A percentile compares a stretch with the other conserved stretches of the same genome.
Conservation (phyloP, 2,888 invertebrate species). For the Axea sp. region DNA sequence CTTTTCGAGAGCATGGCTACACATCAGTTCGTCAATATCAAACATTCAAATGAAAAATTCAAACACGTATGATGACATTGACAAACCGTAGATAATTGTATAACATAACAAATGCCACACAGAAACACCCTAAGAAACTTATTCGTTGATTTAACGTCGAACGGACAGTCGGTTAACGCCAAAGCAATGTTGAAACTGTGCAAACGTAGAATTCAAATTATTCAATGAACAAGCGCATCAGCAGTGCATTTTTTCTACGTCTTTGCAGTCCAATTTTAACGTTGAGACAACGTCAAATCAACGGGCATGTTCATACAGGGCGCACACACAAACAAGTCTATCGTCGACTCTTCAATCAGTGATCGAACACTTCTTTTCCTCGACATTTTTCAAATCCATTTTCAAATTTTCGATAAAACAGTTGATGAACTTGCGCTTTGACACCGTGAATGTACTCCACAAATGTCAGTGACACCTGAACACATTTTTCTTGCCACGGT, state of each 20-base stretch:
- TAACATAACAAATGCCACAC: conserved; percentile 4
- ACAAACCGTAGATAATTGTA: conserved; percentile 2
- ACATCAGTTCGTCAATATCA: conserved; percentile 25
- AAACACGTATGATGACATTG: not conserved
- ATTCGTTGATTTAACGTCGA: too few species aligned
- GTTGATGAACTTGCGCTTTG: not conserved
- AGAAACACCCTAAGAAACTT: too few species aligned
- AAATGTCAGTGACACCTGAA: conserved; percentile 63
- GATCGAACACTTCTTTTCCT: conserved; percentile 34
- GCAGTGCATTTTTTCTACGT: too few species aligned
- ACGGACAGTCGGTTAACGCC: too few species aligned
- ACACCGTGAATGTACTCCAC: conserved; percentile 66
- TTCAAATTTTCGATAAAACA: not conserved
- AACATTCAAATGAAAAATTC: not conserved
- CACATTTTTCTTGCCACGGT: conserved; percentile 69
- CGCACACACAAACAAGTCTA: conserved; percentile 71
- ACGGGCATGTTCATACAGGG: conserved; percentile 2
- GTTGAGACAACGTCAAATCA: too few species aligned
- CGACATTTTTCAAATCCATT: not conserved
- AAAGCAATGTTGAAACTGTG: too few species aligned
- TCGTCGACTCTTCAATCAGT: conserved; percentile 79
- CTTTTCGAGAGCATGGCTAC: conserved; percentile 50
- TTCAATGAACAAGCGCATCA: too few species aligned
- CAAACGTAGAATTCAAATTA: too few species aligned
- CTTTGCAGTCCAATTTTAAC: too few species aligned